Percentiles rank a stretch among this genome's conserved stretches.
Evolutionary conservation across 2,888 invertebrate species (phyloP).

Genomic region (Cantharis rustica): DNA sequence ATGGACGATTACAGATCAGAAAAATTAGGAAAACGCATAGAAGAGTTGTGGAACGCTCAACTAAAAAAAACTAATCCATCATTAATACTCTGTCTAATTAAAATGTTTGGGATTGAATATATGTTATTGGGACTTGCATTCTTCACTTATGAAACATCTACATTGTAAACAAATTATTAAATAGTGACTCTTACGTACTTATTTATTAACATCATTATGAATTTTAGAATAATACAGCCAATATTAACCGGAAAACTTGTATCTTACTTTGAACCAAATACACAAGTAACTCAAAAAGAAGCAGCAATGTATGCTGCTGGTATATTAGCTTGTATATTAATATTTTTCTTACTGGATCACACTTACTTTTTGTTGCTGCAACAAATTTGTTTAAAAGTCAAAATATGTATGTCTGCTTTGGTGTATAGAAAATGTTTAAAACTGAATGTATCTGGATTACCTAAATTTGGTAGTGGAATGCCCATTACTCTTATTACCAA

Average conservation of each 20-base stretch:
- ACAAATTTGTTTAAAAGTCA: conserved; percentile 81
- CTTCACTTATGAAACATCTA: conserved; percentile 3
- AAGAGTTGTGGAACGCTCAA: not conserved
- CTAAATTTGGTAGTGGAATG: conserved; percentile 77
- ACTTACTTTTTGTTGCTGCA: conserved; percentile 85
- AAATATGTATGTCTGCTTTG: conserved; percentile 80
- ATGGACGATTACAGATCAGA: not conserved
- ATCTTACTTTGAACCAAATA: conserved; percentile 66
- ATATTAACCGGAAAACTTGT: conserved; percentile 68
- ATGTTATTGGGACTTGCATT: not conserved
- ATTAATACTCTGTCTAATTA: not conserved
- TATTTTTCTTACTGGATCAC: conserved; percentile 68
- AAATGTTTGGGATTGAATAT: not conserved
- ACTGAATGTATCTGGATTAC: conserved; percentile 80
- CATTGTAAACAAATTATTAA: conserved; percentile 27
- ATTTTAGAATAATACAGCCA: conserved; percentile 66
- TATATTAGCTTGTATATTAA: conserved; percentile 71
- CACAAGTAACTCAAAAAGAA: conserved; percentile 56
- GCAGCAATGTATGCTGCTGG: conserved; percentile 72
- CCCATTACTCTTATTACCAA: conserved; percentile 44
- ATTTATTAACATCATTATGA: not conserved
- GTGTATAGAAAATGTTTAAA: conserved; percentile 76
- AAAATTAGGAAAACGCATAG: not conserved
- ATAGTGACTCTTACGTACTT: not conserved
- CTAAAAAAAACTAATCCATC: not conserved